These are phyloP conservation scores for Ceyx erithaca DNA, from an alignment of 2,797 vertebrate genomes.

Conservation along the genomic window DNA sequence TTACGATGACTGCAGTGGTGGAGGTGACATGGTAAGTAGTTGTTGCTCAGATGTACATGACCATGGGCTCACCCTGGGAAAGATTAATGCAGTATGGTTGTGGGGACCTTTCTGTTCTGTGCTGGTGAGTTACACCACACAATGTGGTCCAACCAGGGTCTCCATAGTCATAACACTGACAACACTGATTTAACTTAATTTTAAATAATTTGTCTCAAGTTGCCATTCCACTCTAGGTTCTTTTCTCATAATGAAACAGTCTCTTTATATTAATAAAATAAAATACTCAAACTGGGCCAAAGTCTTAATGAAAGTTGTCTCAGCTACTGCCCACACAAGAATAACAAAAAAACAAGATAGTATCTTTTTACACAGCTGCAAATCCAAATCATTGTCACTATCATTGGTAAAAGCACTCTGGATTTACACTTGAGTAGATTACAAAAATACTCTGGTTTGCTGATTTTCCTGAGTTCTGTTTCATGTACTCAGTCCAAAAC, in stretches of 20 bases:
- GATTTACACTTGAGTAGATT: neutral
- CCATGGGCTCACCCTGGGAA: neutral
- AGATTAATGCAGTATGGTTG: neutral
- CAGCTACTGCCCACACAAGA: neutral
- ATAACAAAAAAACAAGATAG: neutral
- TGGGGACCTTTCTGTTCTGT: neutral
- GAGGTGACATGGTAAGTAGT: neutral
- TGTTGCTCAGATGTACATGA: neutral
- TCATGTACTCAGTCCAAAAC: neutral
- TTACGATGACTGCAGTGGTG: neutral
- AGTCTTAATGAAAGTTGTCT: neutral
- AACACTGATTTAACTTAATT: neutral
- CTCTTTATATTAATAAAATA: neutral
- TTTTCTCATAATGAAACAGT: neutral
- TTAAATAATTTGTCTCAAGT: neutral
- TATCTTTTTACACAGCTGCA: neutral
- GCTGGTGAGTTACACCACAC: neutral
- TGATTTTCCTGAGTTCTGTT: neutral
- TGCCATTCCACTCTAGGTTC: neutral
- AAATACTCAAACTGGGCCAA: neutral
- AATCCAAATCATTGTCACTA: neutral
- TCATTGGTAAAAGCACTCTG: neutral
- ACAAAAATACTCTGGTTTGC: neutral
- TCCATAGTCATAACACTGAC: neutral
- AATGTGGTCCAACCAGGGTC: neutral